Evolutionary conservation across 1,140 invertebrate genomes (phyloP), one percentile per base, ranked within the genome.

Genomic region (Megathymus violae): DNA sequence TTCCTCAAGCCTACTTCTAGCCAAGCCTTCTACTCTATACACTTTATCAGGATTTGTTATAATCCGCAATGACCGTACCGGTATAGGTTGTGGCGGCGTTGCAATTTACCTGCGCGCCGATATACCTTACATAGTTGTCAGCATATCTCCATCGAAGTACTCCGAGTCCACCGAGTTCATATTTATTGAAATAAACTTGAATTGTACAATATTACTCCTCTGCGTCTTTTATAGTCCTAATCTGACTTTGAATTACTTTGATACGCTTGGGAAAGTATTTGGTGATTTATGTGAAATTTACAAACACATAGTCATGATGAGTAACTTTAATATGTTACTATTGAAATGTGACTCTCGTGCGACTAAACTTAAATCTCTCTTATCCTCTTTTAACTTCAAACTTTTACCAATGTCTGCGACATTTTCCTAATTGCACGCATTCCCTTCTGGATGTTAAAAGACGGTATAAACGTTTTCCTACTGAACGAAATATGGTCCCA

Each of bases 261-360:
- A 43, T 10, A 15, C 11, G 7, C 9, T 43, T 4, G 40, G 17
- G 7, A 15, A 16, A 3, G 7, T 9, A 15, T 9, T 43, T 15
- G 14, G 15, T 10, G 40, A 43, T 9, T 15, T 43, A 1, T 43
- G 40, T 14, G 15, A 14, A 13, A 7, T 7, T 4, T 43, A 43
- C 9, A 15, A 43, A 17, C 40, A 43, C 9, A 17, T 43, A 9
- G 3, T 43, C 2, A 2, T 22, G 5, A 22, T 22, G 19, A 5
- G 19, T 22, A 5, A 22, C 19, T 22, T 22, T 5, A 43, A 43
- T 10, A 68, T 61, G 1, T 61, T 51, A 46, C n/a, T 61, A 7
- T 34, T 69, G 4, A 69, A 69, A 58, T 27, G 43, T 11, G 52
- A 69, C 16, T 38, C 27, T 11, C 54, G 67, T n/a, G n/a, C 36